These are phyloP conservation scores for Glomeris marginata DNA, from an alignment of 2,888 invertebrate species.

Conservation along the genomic window DNA sequence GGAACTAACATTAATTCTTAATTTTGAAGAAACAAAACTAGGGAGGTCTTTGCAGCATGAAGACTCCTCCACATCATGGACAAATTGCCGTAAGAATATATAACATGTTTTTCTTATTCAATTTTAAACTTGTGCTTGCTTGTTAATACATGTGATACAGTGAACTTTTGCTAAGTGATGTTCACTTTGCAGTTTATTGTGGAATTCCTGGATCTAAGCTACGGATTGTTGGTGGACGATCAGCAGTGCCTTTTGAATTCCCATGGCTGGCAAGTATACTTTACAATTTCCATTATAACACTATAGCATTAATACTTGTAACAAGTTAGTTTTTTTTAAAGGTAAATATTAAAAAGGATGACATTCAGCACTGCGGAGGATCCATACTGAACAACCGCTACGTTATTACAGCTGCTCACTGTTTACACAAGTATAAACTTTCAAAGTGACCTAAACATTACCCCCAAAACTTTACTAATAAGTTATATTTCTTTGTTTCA, in stretches of 20 bases:
- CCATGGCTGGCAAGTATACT: conserved; percentile 9
- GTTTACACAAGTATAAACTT: not conserved
- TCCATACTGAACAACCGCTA: not conserved
- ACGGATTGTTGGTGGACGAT: conserved; percentile 7
- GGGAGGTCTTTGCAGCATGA: too few species aligned
- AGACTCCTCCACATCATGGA: too few species aligned
- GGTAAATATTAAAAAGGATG: conserved; percentile 1
- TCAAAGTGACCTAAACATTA: not conserved
- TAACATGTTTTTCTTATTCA: too few species aligned
- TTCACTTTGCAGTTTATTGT: not conserved
- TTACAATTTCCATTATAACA: not conserved
- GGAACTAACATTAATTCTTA: too few species aligned
- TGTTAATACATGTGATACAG: too few species aligned
- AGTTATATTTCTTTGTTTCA: not conserved
- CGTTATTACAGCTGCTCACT: conserved; percentile 13
- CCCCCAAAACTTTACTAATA: not conserved
- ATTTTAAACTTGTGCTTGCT: too few species aligned
- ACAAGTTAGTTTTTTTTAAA: not conserved
- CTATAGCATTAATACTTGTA: not conserved
- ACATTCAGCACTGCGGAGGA: too few species aligned
- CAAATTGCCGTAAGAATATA: too few species aligned
- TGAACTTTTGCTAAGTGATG: not conserved
- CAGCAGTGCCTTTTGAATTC: conserved; percentile 3
- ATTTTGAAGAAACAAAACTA: too few species aligned
- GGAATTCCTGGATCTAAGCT: not conserved